phyloP scores from a whole-genome alignment of 2,797 vertebrate genomes.

The Tamandua tetradactyla region DNA sequence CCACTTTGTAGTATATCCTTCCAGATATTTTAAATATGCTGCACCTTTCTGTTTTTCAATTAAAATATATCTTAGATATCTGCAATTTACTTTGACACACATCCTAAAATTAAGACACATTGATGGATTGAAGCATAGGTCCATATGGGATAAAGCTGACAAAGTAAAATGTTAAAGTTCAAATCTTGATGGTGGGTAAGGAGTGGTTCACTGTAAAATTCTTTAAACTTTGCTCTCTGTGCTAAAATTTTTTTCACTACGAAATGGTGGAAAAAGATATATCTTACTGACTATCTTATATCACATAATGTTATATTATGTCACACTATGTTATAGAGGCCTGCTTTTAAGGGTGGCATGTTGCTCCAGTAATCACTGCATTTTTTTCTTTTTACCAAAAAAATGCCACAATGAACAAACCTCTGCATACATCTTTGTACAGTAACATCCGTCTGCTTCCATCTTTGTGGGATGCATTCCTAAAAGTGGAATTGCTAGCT shows the following conservation, averaged over 20 bases:
- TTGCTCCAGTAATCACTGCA: rapidly evolving
- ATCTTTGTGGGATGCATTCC: background rate
- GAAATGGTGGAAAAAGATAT: background rate
- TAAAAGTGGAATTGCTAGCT: background rate
- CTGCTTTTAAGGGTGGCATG: background rate
- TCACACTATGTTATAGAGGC: background rate
- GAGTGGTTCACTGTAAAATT: background rate
- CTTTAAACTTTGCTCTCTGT: background rate
- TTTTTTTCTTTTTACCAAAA: no score
- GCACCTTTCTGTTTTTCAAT: background rate
- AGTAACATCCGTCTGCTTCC: rapidly evolving
- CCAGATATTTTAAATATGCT: background rate
- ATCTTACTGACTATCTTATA: background rate
- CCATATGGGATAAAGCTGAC: background rate
- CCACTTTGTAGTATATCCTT: background rate
- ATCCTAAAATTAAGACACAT: background rate
- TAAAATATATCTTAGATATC: background rate
- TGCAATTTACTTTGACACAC: background rate
- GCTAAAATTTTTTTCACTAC: background rate
- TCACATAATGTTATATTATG: no score
- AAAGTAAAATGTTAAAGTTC: background rate
- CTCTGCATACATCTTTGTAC: rapidly evolving
- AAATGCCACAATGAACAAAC: rapidly evolving
- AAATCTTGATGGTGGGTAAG: background rate
- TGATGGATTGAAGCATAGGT: background rate